Conservation (phyloP, 2,797 vertebrate genomes). For the Urosaurus nigricauda region DNA sequence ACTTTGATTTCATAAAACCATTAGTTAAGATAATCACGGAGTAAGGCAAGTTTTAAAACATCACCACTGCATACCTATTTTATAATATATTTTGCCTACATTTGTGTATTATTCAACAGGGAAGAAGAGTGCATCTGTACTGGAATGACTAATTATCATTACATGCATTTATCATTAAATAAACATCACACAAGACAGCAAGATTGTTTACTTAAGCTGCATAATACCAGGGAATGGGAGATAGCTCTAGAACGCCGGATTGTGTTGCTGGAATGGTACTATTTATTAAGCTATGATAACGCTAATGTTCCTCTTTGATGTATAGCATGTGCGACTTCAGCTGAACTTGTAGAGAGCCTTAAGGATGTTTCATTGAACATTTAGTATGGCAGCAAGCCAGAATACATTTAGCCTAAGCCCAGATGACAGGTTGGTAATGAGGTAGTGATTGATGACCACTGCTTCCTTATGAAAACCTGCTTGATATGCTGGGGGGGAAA, state of each 20-base stretch:
- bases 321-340: slow-evolving; percentile 84
- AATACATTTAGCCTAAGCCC: slow-evolving; percentile 87
- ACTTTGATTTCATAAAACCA: background rate
- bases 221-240: slow-evolving; percentile 76
- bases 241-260: slow-evolving; percentile 81
- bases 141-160: slow-evolving; percentile 78
- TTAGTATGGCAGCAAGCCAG: slow-evolving; percentile 88
- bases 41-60: background rate
- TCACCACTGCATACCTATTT: background rate
- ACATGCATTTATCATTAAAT: slow-evolving; percentile 81
- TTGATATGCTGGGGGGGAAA: slow-evolving; percentile 83
- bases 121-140: slow-evolving; percentile 53
- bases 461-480: slow-evolving; percentile 86
- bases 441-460: slow-evolving; percentile 87
- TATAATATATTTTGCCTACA: slow-evolving; percentile 17
- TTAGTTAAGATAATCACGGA: background rate
- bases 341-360: slow-evolving; percentile 88
- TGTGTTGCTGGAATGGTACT: slow-evolving; percentile 80
- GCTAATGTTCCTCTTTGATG: slow-evolving; percentile 85
- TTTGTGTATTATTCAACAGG: slow-evolving; percentile 48
- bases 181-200: slow-evolving; percentile 83
- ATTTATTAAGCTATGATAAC: slow-evolving; percentile 87
- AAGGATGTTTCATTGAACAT: slow-evolving; percentile 91
- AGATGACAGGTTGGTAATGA: slow-evolving; percentile 88
- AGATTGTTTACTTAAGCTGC: slow-evolving; percentile 80